Conservation (phyloP, 2,888 invertebrate species). For the Biston betularia region DNA sequence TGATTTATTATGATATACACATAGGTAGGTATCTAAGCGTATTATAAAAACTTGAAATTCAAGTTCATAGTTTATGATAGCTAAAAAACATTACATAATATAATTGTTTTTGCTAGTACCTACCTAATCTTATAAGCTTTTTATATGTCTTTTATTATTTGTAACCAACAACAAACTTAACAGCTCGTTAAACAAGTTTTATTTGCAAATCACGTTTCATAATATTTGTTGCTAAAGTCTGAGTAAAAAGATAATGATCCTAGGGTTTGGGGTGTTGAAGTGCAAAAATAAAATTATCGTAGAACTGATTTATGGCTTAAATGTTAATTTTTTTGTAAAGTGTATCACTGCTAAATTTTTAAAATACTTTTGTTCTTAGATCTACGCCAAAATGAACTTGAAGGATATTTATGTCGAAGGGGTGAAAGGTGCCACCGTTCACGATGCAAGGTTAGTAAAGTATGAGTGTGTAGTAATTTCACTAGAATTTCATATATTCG, state of each 20-base stretch:
- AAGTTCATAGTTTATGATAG: neutral
- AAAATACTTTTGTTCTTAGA: constrained; percentile 57
- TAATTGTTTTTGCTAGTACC: neutral
- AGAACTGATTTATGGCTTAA: too few relatives aligned
- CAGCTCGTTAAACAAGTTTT: too few relatives aligned
- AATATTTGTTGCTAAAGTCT: too few relatives aligned
- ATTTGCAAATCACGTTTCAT: too few relatives aligned
- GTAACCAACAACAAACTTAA: neutral
- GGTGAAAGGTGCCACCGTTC: constrained; percentile 80
- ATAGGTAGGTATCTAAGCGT: neutral
- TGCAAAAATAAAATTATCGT: too few relatives aligned
- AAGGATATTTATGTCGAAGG: constrained; percentile 86
- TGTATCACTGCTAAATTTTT: neutral
- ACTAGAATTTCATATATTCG: neutral
- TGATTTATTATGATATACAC: neutral
- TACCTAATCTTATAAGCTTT: neutral
- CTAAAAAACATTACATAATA: neutral
- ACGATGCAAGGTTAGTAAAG: constrained; percentile 80
- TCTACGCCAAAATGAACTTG: constrained; percentile 73
- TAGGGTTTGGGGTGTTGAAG: too few relatives aligned
- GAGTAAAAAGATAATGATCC: too few relatives aligned
- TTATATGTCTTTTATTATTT: neutral
- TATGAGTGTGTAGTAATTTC: neutral
- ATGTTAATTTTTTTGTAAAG: too few relatives aligned
- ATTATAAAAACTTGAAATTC: neutral